These are phyloP conservation scores for Chaetodon trifasciatus DNA, from an alignment of 2,797 vertebrate species.

Conservation along the genomic window DNA sequence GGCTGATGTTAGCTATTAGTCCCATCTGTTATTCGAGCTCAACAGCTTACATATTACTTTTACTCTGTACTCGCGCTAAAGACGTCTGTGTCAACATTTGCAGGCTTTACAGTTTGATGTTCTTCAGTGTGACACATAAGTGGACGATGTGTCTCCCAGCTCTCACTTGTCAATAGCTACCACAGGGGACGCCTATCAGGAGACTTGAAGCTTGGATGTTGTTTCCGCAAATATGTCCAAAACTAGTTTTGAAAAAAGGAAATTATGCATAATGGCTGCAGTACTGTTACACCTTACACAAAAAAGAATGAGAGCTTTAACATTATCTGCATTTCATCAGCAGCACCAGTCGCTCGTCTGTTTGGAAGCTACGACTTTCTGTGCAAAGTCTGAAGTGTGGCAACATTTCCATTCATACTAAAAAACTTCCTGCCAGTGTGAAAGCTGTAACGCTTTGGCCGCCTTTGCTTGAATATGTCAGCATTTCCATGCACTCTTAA, in stretches of 20 bases:
- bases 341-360: neutral
- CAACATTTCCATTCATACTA: constrained; percentile 41
- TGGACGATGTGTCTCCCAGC: neutral
- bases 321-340: neutral
- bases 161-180: neutral
- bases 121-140: neutral
- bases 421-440: constrained; percentile 30
- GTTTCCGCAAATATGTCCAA: neutral
- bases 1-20: neutral
- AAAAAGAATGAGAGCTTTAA: neutral
- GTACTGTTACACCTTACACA: neutral
- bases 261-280: neutral
- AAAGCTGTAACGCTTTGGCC: constrained; percentile 16
- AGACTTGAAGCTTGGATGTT: neutral
- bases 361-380: neutral
- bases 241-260: neutral
- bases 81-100: neutral
- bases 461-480: constrained; percentile 7
- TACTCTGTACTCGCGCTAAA: no score
- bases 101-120: no score
- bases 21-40: neutral
- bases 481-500: constrained; percentile 36
- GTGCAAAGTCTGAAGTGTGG: constrained; percentile 22
- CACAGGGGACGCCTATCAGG: neutral
- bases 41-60: no score